A percentile compares a stretch with the other conserved stretches of the same genome.
Conservation (phyloP, 2,113 vertebrate species). For the Centropristis striata region DNA sequence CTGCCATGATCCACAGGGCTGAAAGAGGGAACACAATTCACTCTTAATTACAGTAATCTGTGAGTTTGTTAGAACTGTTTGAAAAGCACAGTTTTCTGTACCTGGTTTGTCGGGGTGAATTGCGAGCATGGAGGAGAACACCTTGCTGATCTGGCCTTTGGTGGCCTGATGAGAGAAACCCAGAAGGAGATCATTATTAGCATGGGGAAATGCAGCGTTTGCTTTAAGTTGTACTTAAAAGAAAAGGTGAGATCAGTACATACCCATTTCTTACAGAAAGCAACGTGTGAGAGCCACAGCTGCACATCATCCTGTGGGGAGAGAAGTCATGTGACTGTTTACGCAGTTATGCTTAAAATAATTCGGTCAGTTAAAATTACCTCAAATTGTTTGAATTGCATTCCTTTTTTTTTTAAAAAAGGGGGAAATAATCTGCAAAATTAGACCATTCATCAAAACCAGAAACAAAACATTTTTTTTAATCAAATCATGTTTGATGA, state of each 20-base stretch:
- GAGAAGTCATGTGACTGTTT: background rate
- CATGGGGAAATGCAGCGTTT: background rate
- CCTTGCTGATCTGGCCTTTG: slow-evolving; percentile 91
- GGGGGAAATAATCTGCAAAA: too few relatives aligned
- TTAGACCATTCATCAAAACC: too few relatives aligned
- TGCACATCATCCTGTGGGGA: slow-evolving; percentile 91
- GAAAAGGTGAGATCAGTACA: slow-evolving; percentile 63
- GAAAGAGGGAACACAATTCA: background rate
- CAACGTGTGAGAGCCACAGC: slow-evolving; percentile 95
- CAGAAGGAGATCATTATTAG: background rate
- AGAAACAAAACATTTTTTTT: too few relatives aligned
- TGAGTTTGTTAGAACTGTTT: background rate
- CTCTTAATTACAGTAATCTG: background rate
- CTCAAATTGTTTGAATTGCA: too few relatives aligned
- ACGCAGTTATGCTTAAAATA: background rate
- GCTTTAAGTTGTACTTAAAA: background rate
- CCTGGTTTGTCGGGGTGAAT: slow-evolving; percentile 97
- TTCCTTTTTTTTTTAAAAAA: too few relatives aligned
- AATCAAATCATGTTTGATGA: too few relatives aligned
- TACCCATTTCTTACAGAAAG: slow-evolving; percentile 98
- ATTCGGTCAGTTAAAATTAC: background rate
- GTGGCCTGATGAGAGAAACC: slow-evolving; percentile 83
- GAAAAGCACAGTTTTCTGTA: slow-evolving; percentile 67
- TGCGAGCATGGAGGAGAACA: slow-evolving; percentile 93
- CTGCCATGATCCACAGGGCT: slow-evolving; percentile 98